A percentile compares a stretch with the other conserved stretches of the same genome.
Evolutionary conservation across 2,113 vertebrate species (phyloP).

Genomic region (Ictalurus furcatus): DNA sequence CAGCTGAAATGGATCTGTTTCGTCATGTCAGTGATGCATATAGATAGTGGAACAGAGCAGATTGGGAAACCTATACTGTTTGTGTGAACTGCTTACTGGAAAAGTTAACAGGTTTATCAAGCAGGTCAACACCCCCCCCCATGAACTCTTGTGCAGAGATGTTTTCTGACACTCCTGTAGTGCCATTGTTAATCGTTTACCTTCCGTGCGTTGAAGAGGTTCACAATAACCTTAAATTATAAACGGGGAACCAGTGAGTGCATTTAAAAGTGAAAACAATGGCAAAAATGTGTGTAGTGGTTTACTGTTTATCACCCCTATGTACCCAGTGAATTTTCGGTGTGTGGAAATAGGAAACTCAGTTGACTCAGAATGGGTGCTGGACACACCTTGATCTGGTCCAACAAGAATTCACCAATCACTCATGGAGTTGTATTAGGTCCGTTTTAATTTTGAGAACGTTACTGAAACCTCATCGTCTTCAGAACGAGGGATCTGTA

Average conservation of each 20-base stretch:
- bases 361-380: not conserved
- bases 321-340: not conserved
- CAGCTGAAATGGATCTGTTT: not conserved
- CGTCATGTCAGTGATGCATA: conserved; percentile 8
- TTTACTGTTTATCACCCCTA: not conserved
- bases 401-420: not conserved
- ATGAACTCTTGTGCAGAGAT: not conserved
- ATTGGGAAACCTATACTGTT: not conserved
- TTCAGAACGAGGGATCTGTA: not conserved
- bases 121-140: not conserved
- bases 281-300: not conserved
- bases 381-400: not conserved
- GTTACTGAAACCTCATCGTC: not conserved
- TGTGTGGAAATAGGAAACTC: not conserved
- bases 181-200: not conserved
- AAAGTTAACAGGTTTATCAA: not conserved
- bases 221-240: not conserved
- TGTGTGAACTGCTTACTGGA: not conserved
- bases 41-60: not conserved
- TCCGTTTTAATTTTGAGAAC: not conserved
- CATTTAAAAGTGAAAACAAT: not conserved
- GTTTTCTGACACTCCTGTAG: not conserved
- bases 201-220: not conserved
- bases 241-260: not conserved
- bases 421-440: not conserved